phyloP scores from a whole-genome alignment of 2,113 vertebrate species.

The Gadus chalcogrammus region DNA sequence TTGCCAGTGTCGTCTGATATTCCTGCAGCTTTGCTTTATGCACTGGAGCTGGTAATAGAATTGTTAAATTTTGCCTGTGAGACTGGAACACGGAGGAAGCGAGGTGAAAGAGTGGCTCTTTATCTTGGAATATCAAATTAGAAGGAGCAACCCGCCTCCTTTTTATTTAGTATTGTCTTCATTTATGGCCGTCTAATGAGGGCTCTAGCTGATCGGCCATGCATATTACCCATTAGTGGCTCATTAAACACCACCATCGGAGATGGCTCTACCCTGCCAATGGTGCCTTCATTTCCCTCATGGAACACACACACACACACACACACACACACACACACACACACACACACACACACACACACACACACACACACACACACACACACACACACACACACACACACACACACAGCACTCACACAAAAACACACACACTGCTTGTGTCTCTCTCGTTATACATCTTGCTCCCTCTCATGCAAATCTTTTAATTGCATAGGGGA shows the following conservation, averaged over 20 bases:
- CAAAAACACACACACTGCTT: slow-evolving; percentile 7
- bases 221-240: slow-evolving; percentile 77
- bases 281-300: slow-evolving; percentile 75
- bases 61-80: too few species aligned
- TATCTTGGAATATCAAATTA: slow-evolving; percentile 76
- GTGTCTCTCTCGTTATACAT: background rate
- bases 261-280: slow-evolving; percentile 70
- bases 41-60: too few species aligned
- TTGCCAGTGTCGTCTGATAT: too few species aligned
- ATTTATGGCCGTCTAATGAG: slow-evolving; percentile 74
- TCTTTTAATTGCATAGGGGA: slow-evolving; percentile 61
- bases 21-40: too few species aligned
- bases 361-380: background rate
- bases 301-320: slow-evolving; percentile 40
- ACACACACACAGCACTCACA: background rate
- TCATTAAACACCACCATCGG: slow-evolving; percentile 77
- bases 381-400: background rate
- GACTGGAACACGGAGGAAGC: slow-evolving; percentile 13
- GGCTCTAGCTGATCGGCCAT: slow-evolving; percentile 74
- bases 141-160: slow-evolving; percentile 62
- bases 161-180: slow-evolving; percentile 72
- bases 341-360: too few species aligned
- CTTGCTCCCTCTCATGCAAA: slow-evolving; percentile 11
- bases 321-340: too few species aligned
- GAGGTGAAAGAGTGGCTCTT: slow-evolving; percentile 59